phyloP scores from a whole-genome alignment of 2,797 vertebrate genomes.

The Peromyscus melanophrys region DNA sequence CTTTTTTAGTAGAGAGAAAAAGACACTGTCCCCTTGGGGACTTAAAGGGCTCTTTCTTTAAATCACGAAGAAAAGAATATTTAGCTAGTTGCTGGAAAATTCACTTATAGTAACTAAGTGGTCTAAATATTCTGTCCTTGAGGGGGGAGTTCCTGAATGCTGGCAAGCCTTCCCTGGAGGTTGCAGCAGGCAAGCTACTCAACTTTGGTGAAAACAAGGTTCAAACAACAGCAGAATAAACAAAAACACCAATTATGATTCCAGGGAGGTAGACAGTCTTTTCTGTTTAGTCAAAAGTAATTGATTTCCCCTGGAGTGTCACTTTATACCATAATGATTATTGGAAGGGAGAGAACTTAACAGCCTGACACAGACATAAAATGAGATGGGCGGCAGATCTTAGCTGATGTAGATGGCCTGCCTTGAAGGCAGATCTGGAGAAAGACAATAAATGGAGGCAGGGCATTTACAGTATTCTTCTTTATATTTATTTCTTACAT shows the following conservation, averaged over 20 bases:
- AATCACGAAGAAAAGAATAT: constrained; percentile 78
- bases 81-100: constrained; percentile 80
- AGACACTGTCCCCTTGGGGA: constrained; percentile 60
- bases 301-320: constrained; percentile 86
- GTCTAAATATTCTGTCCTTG: constrained; percentile 79
- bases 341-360: constrained; percentile 83
- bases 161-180: constrained; percentile 56
- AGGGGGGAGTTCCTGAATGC: constrained; percentile 65
- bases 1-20: constrained; percentile 74
- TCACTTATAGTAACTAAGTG: constrained; percentile 73
- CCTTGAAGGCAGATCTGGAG: constrained; percentile 76
- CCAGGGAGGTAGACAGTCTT: constrained; percentile 69
- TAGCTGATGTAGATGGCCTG: constrained; percentile 81
- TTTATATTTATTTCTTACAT: background rate
- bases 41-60: constrained; percentile 73
- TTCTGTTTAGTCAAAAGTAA: constrained; percentile 85
- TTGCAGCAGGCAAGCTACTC: constrained; percentile 70
- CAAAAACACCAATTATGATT: constrained; percentile 85
- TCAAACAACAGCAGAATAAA: constrained; percentile 79
- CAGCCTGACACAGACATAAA: constrained; percentile 83
- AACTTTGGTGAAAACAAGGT: constrained; percentile 61
- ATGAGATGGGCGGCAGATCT: constrained; percentile 71
- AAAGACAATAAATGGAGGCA: constrained; percentile 56
- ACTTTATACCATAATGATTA: constrained; percentile 85
- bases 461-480: constrained; percentile 62